These are phyloP conservation scores for Xyliphius kryptos DNA, from an alignment of 2,113 vertebrate genomes.

Conservation along the genomic window DNA sequence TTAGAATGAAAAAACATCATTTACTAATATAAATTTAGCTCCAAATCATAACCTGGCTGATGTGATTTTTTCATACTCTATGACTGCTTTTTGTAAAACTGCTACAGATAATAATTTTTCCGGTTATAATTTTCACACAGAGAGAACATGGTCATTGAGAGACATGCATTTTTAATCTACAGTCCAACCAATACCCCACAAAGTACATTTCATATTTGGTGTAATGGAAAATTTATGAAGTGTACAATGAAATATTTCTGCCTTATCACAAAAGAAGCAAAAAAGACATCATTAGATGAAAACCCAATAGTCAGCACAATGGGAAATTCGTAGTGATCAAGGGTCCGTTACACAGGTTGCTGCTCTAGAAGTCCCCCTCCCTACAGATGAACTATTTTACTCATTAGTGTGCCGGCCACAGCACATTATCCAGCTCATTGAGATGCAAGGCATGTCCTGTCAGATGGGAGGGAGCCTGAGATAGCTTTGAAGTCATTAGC, in stretches of 20 bases:
- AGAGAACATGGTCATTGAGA: no score
- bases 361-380: slow-evolving; percentile 36
- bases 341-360: slow-evolving; percentile 42
- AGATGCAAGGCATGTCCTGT: slow-evolving; percentile 55
- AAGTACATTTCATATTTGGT: no score
- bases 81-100: no score
- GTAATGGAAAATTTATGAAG: background rate
- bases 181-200: no score
- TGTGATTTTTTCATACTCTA: no score
- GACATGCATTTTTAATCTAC: no score
- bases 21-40: no score
- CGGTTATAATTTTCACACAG: no score
- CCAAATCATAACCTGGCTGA: no score
- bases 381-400: slow-evolving; percentile 27
- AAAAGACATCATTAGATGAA: slow-evolving; percentile 4
- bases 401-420: slow-evolving; percentile 41
- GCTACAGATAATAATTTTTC: no score
- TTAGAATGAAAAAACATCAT: no score
- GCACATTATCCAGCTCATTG: slow-evolving; percentile 61
- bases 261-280: background rate
- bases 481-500: slow-evolving; percentile 70
- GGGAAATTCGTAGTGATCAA: background rate
- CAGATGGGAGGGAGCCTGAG: slow-evolving; percentile 52
- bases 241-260: no score
- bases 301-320: slow-evolving; percentile 8